Conservation (phyloP, 2,888 invertebrate genomes). For the Ptychoptera contaminata region DNA sequence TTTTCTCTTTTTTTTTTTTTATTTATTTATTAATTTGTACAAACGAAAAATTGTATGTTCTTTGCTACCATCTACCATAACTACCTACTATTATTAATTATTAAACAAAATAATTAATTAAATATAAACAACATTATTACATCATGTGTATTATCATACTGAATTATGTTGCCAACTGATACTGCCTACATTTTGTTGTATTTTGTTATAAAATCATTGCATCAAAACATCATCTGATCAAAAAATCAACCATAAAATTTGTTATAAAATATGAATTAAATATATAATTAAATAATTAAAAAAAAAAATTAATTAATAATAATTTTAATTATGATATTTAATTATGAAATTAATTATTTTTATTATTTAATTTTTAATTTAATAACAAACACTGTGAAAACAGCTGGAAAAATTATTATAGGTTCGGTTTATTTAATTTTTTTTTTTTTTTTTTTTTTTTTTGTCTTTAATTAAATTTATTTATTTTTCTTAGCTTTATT, state of each 20-base stretch:
- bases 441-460: constrained; percentile 15
- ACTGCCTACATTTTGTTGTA: no score
- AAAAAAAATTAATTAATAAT: constrained; percentile 3
- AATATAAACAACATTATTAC: no score
- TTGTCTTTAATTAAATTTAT: constrained; percentile 12
- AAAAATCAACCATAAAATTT: background rate
- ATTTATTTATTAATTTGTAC: constrained; percentile 2
- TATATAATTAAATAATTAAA: background rate
- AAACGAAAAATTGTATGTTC: background rate
- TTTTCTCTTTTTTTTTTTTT: background rate
- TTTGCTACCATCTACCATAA: no score
- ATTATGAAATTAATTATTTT: no score
- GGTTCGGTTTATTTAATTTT: constrained; percentile 22
- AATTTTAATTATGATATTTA: no score
- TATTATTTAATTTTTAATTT: background rate
- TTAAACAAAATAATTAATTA: no score
- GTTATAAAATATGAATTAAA: background rate
- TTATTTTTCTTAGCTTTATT: background rate
- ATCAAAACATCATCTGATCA: constrained; percentile 1
- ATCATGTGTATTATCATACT: no score
- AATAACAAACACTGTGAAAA: constrained; percentile 4
- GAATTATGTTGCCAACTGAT: no score
- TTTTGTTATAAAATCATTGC: no score
- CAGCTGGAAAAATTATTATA: constrained; percentile 37
- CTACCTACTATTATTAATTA: no score